Base-by-base conservation (phyloP, 2,113 vertebrate genomes). In the Gavialis gangeticus region DNA sequence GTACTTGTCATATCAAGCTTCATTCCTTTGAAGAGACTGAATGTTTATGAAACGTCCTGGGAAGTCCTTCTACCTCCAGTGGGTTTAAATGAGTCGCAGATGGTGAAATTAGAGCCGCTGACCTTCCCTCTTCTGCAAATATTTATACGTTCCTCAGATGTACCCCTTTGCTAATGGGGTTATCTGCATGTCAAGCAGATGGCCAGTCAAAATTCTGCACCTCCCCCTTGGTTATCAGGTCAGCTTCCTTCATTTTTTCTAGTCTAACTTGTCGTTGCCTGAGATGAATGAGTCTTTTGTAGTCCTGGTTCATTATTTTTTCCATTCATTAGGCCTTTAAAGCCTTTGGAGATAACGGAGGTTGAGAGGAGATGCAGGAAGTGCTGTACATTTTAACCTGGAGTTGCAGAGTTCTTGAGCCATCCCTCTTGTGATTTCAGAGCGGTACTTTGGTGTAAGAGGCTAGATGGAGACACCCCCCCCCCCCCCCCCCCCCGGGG, bases 131-230 rank as follows among this genome's bases (percentile, higher is more conserved):
- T 85, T 62, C 34, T 79, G 69, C 71, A 55, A 71, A 30, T 46
- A 77, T 2, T 4, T 71, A 79, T 79, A 37, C 81, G 57, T 84
- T 87, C 27, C 34, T 64, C 56, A 81, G 18, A 73, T 78, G 21
- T 10, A 7, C 27, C 34, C 71, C 12, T 56, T 34, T 24, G 71
- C 57, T 69, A 10, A 22, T 80, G 55, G 63, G 46, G 12, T 59
- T 84, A 37, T 21, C 83, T 64, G 27, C 18, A 19, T n/a, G 14
- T 55, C 17, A 63, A 30, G 30, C 54, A 37, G 17, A 57, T 30
- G 37, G 77, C 59, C 57, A 69, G 25, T 57, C 24, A n/a, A 27
- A 75, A 15, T 46, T 64, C 54, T 1, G 0, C 1, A 1, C 19
- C 0, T 66, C 5, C 59, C 37, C 56, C 28, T 55, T 60, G 8